Conservation (phyloP, 2,888 invertebrate species). For the Dinocampus coccinellae region DNA sequence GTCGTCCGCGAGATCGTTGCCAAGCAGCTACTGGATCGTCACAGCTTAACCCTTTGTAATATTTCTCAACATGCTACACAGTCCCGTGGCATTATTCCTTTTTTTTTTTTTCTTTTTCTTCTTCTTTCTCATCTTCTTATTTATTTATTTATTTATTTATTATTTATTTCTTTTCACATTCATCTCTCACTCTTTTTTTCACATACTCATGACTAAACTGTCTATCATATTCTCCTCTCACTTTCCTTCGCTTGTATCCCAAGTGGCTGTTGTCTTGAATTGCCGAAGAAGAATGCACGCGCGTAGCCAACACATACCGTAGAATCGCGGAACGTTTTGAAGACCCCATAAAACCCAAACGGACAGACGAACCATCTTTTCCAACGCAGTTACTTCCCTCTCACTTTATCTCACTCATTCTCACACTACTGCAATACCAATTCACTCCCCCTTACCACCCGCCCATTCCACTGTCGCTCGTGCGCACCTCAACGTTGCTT, state of each 20-base stretch:
- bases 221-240: conserved; percentile 38
- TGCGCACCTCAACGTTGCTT: neutral
- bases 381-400: conserved; percentile 15
- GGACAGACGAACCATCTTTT: conserved; percentile 53
- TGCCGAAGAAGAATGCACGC: conserved; percentile 55
- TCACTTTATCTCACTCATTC: conserved; percentile 26
- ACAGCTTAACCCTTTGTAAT: conserved; percentile 55
- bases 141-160: no score
- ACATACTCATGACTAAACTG: neutral
- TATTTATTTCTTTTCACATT: no score
- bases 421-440: conserved; percentile 12
- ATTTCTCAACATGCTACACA: conserved; percentile 49
- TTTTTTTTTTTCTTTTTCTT: neutral
- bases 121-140: no score
- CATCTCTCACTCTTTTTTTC: neutral
- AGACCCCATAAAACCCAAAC: conserved; percentile 64
- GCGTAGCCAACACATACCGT: conserved; percentile 56
- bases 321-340: conserved; percentile 64
- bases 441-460: neutral
- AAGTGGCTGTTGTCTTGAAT: conserved; percentile 37
- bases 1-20: conserved; percentile 50
- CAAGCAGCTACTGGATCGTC: conserved; percentile 49
- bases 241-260: conserved; percentile 20
- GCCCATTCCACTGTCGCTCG: neutral
- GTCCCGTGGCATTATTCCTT: conserved; percentile 4